Evolutionary conservation across 1,140 invertebrate species (phyloP), one percentile per base, ranked within the genome.

Genomic region (Drosophila nannoptera): DNA sequence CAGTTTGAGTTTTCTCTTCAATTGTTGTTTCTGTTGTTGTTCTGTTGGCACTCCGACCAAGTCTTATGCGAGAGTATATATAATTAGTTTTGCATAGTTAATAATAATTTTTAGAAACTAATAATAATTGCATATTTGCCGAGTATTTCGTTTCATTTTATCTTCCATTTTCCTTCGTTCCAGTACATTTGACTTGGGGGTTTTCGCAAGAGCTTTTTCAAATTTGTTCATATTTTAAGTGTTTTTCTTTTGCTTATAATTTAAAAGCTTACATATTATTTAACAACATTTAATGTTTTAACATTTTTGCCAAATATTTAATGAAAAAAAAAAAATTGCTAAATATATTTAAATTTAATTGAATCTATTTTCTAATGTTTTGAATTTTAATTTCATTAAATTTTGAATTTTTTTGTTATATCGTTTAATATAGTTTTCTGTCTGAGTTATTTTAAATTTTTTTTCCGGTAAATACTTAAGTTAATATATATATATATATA

Each of bases 241-340:
- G 7, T 43, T 43, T 38, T 59, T 32, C n/a, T 62, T 54, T 49
- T 40, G 8, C 40, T 32, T 52, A 69, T 73, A 87, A 87, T 87
- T 69, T 87, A 87, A 77, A 88, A 69, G 67, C 86, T 88, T 88
- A 88, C 73, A 69, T 80, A 87, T 71, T 86, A 88, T 88, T 88
- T 86, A 88, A 88, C 86, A 88, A 88, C 86, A 88, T 88, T 88
- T 55, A 88, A 88, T 88, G 86, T 82, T 86, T 87, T 77, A 87
- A 78, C 78, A 64, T 78, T 71, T 70, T 71, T 70, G 38, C 49
- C 54, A 60, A 69, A 50, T 35, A 52, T 49, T 33, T 16, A 12
- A 45, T 22, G 4, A 45, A 45, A 65, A 71, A 45, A 45, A 65
- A 71, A 49, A 49, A 49, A 49, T 49, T 32, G 29, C 53, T 43